Conservation (phyloP, 2,888 invertebrate species). For the Tethea ocularis region DNA sequence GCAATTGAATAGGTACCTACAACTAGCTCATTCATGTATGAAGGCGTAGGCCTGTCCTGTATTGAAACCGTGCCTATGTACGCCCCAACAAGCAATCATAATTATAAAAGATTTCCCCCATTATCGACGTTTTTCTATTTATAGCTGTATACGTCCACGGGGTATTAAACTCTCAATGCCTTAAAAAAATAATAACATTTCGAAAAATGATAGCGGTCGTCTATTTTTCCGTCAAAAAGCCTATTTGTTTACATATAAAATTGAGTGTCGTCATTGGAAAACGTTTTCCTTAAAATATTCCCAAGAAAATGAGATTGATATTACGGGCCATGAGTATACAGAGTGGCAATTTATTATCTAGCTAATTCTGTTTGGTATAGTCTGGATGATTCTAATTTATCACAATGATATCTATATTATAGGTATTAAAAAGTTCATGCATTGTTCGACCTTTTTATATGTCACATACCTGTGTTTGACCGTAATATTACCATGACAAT, state of each 20-base stretch:
- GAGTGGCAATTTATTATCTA: background rate
- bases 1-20: background rate
- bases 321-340: constrained; percentile 1
- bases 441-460: too few species aligned
- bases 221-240: constrained; percentile 16
- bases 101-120: background rate
- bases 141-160: background rate
- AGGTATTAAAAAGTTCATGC: too few species aligned
- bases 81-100: background rate
- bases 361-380: background rate
- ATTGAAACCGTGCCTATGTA: background rate
- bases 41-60: background rate
- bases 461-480: too few species aligned
- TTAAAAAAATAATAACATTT: constrained; percentile 19
- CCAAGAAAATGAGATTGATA: constrained; percentile 1
- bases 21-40: background rate
- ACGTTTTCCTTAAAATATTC: constrained; percentile 17
- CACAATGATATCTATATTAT: too few species aligned
- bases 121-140: background rate
- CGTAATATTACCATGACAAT: too few species aligned
- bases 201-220: constrained; percentile 15
- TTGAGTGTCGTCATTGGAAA: constrained; percentile 23
- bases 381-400: background rate
- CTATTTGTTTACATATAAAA: constrained; percentile 36
- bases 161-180: background rate